Evolutionary conservation across 64 coral and sea anemone species (phyloP), one percentile per base, ranked within the genome.

Genomic region (Actinia equina): DNA sequence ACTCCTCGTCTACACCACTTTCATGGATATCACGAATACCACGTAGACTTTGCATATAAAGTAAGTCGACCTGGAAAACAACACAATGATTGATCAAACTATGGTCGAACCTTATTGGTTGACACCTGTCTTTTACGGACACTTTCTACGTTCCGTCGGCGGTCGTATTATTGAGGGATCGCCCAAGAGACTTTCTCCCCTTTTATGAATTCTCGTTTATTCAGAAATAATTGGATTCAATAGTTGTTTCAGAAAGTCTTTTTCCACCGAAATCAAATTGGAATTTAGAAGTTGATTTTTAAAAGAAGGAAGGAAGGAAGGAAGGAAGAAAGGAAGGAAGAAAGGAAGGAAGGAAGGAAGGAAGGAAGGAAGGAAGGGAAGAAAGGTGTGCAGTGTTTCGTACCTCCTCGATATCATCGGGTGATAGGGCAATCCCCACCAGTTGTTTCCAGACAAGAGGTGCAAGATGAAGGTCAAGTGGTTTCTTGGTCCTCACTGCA

Each of bases 11-110:
- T 18, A 95, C 94, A 83, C 94, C 94, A 84, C 94, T 95, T 84
- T 95, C 94, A 19, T 95, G 94, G 84, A 95, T 95, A 84, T 95
- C 94, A 67, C 94, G 94, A 82, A 95, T 92, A 46, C 94, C 94
- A 53, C 94, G 87, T 84, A 95, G 89, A 63, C 94, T 95, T 76
- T 95, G 94, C 90, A 95, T 95, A 49, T 92, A 95, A 18, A 95
- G 88, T 13, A 89, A 83, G 61, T 95, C 94, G 78, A 95, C 94
- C 94, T 95, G 22, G 22, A 77, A 82, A 17, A 88, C n/a, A n/a
- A n/a, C n/a, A 58, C 59, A 5, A 60, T 11, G 16, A 74, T 74
- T 12, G 41, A 65, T 1, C 3, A 8, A 20, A 65, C 54, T 56
- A 15, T 13, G 14, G 54, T 13, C 54, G 2, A 56, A 49, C 45